Base-by-base conservation (phyloP, 2,797 vertebrate species). In the Danionella dracula region DNA sequence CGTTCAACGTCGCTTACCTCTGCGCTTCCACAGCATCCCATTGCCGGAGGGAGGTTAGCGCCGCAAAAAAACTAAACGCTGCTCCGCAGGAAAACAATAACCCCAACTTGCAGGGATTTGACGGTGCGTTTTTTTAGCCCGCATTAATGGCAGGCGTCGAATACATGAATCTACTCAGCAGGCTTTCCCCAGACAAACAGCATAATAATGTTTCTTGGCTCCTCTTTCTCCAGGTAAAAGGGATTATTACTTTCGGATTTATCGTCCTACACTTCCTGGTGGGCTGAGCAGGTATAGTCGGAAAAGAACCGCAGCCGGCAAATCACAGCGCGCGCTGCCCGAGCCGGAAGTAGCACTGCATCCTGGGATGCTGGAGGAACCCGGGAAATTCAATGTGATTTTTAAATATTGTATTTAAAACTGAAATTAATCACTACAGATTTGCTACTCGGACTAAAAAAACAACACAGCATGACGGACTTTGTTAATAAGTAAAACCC, bases 11-110 rank as follows among this genome's bases (percentile, higher is more conserved):
- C 53, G 76, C 76, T 87, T 83, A 91, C 89, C 89, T 91, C 88
- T 73, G 84, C 62, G 82, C 89, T 90, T 61, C 87, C 89, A 86
- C 89, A 88, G 89, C 89, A 90, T 90, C 89, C 89, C 89, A 91
- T 91, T 70, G 84, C 87, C 85, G 85, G 80, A 79, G 76, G 69
- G 75, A 65, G 84, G 75, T 82, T 76, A 78, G 76, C 80, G 73
- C 78, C 66, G 80, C 83, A 70, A 76, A 79, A 56, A 79, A 79
- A 72, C 81, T 48, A 76, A 66, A 55, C 38, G 75, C 76, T 75
- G 74, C 78, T 69, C 75, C 76, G 77, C 77, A 76, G 78, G 72
- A 76, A 78, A 83, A 77, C 82, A 78, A 78, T 80, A 75, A 73
- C 62, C 75, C 72, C 78, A 81, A 83, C 73, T 79, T 78, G 78